Conservation (phyloP, 1,140 invertebrate genomes). For the Drosophila pseudoobscura region DNA sequence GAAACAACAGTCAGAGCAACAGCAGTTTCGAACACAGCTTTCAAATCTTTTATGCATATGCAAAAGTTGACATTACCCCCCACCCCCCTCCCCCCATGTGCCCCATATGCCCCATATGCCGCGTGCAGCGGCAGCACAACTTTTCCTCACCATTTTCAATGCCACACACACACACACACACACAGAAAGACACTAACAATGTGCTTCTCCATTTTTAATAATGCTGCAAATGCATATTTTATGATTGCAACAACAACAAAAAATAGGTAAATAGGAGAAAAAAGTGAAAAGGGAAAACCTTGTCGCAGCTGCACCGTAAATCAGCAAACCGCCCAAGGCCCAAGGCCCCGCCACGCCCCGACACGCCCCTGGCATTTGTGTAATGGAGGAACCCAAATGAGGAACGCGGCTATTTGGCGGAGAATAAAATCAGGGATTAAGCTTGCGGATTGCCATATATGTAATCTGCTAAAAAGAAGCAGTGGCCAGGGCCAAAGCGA, state of each 20-base stretch:
- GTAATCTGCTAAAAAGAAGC: neutral
- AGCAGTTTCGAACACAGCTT: conserved; percentile 17
- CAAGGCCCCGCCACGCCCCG: too few species aligned
- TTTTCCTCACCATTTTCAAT: conserved; percentile 58
- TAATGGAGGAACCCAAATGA: conserved; percentile 39
- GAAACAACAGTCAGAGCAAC: conserved; percentile 46
- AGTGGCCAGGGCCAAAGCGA: too few species aligned
- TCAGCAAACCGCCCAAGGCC: conserved; percentile 41
- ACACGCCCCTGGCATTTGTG: conserved; percentile 42
- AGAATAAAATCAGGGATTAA: neutral
- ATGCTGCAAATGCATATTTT: conserved; percentile 72
- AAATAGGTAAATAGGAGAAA: conserved; percentile 47
- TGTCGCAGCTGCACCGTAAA: conserved; percentile 69
- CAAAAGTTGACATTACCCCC: conserved; percentile 64
- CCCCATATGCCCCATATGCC: conserved; percentile 43
- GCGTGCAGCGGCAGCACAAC: conserved; percentile 36
- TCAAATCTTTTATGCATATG: conserved; percentile 72
- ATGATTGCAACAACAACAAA: conserved; percentile 40
- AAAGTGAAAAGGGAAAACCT: conserved; percentile 29
- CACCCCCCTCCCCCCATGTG: neutral
- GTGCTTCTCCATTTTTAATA: conserved; percentile 65
- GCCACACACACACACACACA: conserved; percentile 42
- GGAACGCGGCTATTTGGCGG: conserved; percentile 5
- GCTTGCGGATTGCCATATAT: neutral
- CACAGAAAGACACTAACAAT: conserved; percentile 35